phyloP scores from a whole-genome alignment of 2,797 vertebrate genomes.

The Prionace glauca region DNA sequence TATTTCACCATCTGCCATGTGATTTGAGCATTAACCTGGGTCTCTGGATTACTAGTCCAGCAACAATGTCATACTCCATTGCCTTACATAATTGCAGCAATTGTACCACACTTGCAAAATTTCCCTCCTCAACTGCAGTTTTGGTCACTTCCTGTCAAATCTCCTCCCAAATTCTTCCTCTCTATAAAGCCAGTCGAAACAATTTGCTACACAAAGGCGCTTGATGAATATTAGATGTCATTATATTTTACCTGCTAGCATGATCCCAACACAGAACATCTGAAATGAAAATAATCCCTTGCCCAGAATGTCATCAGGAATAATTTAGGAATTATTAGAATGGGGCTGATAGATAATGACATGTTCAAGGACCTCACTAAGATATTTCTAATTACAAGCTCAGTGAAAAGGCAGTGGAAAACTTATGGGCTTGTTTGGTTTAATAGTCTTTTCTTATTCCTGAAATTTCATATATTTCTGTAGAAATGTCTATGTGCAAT shows the following conservation, averaged over 20 bases:
- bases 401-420: not conserved
- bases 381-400: not conserved
- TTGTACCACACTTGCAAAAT: no score
- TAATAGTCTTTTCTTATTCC: not conserved
- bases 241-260: not conserved
- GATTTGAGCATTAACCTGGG: no score
- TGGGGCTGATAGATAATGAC: not conserved
- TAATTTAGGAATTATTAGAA: not conserved
- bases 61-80: no score
- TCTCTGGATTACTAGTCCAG: no score
- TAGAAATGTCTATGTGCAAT: not conserved
- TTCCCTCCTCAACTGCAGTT: no score
- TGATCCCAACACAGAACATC: not conserved
- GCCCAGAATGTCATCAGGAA: not conserved
- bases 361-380: not conserved
- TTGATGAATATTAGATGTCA: not conserved
- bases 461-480: not conserved
- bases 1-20: no score
- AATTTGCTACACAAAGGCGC: not conserved
- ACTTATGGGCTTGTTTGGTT: not conserved
- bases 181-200: no score
- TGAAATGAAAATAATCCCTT: not conserved
- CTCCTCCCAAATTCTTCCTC: no score
- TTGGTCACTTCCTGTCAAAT: no score
- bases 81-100: no score